A percentile compares a stretch with the other conserved stretches of the same genome.
phyloP scores from a whole-genome alignment of 1,140 invertebrate genomes.

The Drosophila teissieri region DNA sequence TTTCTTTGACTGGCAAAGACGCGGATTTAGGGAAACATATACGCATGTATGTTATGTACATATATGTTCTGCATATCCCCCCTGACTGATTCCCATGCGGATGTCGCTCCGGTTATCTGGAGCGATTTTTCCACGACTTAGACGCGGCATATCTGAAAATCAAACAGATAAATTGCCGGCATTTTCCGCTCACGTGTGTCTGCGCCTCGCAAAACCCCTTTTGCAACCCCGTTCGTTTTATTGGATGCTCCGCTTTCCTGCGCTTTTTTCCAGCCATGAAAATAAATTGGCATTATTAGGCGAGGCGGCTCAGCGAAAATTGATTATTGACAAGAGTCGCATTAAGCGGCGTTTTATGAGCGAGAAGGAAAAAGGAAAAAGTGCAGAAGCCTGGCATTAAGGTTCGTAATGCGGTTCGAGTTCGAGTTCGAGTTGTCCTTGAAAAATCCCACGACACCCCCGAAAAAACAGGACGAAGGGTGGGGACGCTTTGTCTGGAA shows the following conservation, averaged over 20 bases:
- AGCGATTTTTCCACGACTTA: conserved; percentile 40
- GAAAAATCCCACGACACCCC: conserved; percentile 45
- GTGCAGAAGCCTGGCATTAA: conserved; percentile 38
- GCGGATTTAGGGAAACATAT: not conserved
- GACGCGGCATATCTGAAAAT: conserved; percentile 60
- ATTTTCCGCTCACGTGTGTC: conserved; percentile 54
- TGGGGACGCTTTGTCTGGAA: conserved; percentile 8
- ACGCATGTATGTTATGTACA: conserved; percentile 10
- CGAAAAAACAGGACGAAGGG: conserved; percentile 9
- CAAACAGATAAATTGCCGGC: conserved; percentile 75
- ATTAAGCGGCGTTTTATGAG: conserved; percentile 77
- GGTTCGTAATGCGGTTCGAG: conserved; percentile 63
- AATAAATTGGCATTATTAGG: conserved; percentile 81
- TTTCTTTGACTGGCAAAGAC: not conserved
- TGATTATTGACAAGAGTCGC: conserved; percentile 76
- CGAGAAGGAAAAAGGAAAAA: not conserved
- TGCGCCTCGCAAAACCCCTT: conserved; percentile 1
- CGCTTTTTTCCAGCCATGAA: conserved; percentile 30
- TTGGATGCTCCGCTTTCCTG: conserved; percentile 10
- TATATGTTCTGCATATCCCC: conserved; percentile 20
- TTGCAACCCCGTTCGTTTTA: conserved; percentile 24
- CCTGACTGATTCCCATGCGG: conserved; percentile 31
- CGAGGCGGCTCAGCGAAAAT: conserved; percentile 68
- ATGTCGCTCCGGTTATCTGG: conserved; percentile 28
- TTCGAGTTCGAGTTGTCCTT: conserved; percentile 66